Conservation (phyloP, 2,797 vertebrate genomes). For the Syngnathus rostellatus region DNA sequence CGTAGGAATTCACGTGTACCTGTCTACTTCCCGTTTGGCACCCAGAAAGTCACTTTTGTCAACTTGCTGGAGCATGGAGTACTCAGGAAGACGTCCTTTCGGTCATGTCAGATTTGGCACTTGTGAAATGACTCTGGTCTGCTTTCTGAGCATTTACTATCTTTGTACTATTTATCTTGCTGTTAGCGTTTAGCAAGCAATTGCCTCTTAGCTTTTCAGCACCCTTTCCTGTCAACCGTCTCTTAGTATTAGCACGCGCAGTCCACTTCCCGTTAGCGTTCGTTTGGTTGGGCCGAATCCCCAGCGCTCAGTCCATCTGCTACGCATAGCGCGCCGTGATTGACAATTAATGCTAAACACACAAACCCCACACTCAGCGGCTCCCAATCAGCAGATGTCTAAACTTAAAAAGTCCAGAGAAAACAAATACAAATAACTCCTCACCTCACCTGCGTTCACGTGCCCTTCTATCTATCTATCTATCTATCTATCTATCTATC, state of each 20-base stretch:
- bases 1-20: not conserved
- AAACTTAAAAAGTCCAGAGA: not conserved
- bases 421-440: not conserved
- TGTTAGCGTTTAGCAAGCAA: too few relatives aligned
- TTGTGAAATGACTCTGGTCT: too few relatives aligned
- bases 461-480: too few relatives aligned
- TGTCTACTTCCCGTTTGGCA: not conserved
- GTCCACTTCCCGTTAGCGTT: too few relatives aligned
- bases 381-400: not conserved
- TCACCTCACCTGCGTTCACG: not conserved
- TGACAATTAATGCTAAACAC: constrained; percentile 2
- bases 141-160: too few relatives aligned
- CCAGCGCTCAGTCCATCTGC: not conserved
- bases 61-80: not conserved
- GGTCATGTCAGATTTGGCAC: too few relatives aligned
- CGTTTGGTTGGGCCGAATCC: not conserved
- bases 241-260: too few relatives aligned
- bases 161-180: too few relatives aligned
- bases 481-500: too few relatives aligned
- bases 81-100: too few relatives aligned
- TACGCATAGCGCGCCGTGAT: not conserved
- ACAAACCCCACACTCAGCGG: not conserved
- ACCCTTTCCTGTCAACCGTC: too few relatives aligned
- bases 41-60: not conserved
- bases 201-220: too few relatives aligned